Conservation (phyloP, 2,113 vertebrate genomes). For the Heterotilapia buettikoferi region DNA sequence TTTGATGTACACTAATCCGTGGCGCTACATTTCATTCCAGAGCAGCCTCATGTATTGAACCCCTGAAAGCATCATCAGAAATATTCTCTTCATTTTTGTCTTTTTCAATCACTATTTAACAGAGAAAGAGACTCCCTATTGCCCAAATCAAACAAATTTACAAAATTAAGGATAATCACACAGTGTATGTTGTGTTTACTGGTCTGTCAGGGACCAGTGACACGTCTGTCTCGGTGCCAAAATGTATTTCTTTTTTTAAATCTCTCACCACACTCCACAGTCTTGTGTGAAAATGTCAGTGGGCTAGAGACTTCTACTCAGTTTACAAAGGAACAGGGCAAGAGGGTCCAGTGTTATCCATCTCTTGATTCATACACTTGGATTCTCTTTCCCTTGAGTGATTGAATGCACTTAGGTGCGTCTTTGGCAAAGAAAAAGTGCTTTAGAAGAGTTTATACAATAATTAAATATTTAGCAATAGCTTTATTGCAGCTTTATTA, state of each 20-base stretch:
- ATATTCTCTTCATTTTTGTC: neutral
- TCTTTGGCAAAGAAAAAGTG: neutral
- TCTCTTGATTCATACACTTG: neutral
- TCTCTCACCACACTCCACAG: neutral
- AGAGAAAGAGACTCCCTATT: neutral
- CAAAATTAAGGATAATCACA: neutral
- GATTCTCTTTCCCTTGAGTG: neutral
- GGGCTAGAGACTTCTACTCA: neutral
- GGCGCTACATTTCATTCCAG: neutral
- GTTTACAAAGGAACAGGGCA: neutral
- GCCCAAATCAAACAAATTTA: neutral
- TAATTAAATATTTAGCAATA: neutral
- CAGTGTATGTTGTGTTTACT: neutral
- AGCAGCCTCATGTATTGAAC: neutral
- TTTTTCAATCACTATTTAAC: neutral
- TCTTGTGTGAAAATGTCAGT: neutral
- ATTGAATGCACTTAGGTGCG: neutral
- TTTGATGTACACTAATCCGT: neutral
- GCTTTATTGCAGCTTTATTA: neutral
- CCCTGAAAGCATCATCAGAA: neutral
- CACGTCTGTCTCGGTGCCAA: neutral
- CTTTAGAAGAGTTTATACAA: neutral
- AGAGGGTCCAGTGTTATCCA: neutral
- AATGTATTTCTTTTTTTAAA: neutral
- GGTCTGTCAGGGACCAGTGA: neutral